phyloP scores from a whole-genome alignment of 2,797 vertebrate genomes.

The Philypnodon macrostomus region DNA sequence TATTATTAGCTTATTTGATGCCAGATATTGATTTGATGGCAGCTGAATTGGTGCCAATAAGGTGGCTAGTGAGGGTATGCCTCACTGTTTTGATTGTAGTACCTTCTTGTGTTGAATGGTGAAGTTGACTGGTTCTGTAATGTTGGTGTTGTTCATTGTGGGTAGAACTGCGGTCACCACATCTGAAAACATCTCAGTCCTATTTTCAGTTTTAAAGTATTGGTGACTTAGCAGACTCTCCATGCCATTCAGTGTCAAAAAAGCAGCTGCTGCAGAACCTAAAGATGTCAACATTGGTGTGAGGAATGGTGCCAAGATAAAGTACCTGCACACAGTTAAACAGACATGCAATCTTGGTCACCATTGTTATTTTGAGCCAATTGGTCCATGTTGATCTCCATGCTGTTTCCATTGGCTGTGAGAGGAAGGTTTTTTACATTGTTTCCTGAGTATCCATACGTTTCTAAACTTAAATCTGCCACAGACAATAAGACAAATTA shows the following conservation, averaged over 20 bases:
- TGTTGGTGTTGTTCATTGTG: constrained; percentile 33
- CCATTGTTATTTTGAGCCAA: constrained; percentile 52
- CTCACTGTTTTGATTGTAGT: neutral
- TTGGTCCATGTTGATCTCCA: constrained; percentile 49
- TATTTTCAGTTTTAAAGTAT: constrained; percentile 54
- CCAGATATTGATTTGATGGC: no score
- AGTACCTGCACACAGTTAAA: no score
- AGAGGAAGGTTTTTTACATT: constrained; percentile 4
- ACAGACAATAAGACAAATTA: neutral
- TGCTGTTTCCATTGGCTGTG: constrained; percentile 38
- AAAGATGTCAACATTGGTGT: neutral
- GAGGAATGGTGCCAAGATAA: neutral
- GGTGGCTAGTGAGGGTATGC: no score
- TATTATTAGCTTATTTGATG: no score
- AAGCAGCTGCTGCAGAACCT: constrained; percentile 60
- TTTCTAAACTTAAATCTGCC: constrained; percentile 39
- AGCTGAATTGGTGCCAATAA: no score
- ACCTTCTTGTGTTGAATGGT: constrained; percentile 66
- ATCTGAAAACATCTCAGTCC: constrained; percentile 62
- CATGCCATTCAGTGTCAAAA: constrained; percentile 57
- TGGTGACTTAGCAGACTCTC: constrained; percentile 57
- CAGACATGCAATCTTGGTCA: constrained; percentile 12
- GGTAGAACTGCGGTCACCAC: constrained; percentile 57
- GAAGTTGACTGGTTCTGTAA: constrained; percentile 65
- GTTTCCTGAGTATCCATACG: constrained; percentile 9